These are phyloP conservation scores for Sinocyclocheilus rhinocerous DNA, from an alignment of 2,113 vertebrate genomes.

Conservation along the genomic window DNA sequence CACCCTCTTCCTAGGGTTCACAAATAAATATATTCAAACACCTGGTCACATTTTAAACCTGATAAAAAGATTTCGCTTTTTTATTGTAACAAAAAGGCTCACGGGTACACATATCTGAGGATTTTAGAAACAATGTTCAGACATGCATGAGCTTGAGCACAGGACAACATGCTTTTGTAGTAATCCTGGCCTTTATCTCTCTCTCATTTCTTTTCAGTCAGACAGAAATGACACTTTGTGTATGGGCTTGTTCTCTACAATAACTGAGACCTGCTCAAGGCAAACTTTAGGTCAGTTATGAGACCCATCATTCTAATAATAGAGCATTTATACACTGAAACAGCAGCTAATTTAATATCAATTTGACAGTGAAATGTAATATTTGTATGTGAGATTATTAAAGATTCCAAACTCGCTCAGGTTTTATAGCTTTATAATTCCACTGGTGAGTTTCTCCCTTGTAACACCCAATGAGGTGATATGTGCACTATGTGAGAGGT, in stretches of 20 bases:
- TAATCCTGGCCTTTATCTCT: constrained; percentile 1
- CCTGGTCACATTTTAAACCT: neutral
- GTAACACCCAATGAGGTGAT: neutral
- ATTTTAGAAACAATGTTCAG: constrained; percentile 11
- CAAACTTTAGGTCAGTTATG: neutral
- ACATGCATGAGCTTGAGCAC: neutral
- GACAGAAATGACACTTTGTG: neutral
- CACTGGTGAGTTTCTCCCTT: neutral
- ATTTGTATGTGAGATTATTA: neutral
- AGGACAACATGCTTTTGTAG: neutral
- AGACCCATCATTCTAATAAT: neutral
- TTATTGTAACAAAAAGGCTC: neutral
- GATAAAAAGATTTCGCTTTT: neutral
- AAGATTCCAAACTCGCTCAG: neutral
- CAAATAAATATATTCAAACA: neutral
- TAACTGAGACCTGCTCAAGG: neutral
- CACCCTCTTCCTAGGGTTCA: neutral
- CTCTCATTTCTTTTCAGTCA: neutral
- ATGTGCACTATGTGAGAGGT: neutral
- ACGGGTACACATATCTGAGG: neutral
- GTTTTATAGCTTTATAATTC: constrained; percentile 10
- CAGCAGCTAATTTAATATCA: neutral
- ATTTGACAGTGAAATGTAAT: neutral
- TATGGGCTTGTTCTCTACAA: neutral
- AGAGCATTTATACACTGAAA: neutral